Percentiles rank a stretch among this genome's conserved stretches.
Conservation (phyloP, 2,888 invertebrate genomes). For the Anticlea derivata region DNA sequence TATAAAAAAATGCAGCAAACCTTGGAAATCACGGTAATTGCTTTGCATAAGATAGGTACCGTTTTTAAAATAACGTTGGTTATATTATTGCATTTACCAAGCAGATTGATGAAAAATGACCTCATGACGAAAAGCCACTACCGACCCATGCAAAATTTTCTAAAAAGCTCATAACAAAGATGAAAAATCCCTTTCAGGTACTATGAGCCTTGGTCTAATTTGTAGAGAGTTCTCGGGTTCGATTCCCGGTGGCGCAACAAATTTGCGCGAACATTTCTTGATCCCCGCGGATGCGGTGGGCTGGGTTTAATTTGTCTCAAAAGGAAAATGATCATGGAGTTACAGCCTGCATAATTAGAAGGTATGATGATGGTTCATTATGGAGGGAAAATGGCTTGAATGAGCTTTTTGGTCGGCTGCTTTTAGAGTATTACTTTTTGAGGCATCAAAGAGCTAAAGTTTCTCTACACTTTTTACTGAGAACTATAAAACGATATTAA, state of each 20-base stretch:
- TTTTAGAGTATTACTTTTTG: neutral
- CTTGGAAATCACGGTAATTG: too few species aligned
- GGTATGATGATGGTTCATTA: conserved; percentile 29
- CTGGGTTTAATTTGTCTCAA: conserved; percentile 35
- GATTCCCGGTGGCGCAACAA: conserved; percentile 37
- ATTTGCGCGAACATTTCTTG: conserved; percentile 36
- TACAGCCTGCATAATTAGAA: conserved; percentile 34
- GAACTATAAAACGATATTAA: too few species aligned
- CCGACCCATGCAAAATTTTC: neutral
- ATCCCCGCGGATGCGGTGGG: conserved; percentile 33
- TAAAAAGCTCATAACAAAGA: conserved; percentile 9
- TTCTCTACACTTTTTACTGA: too few species aligned
- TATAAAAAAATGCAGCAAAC: too few species aligned
- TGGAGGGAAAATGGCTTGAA: conserved; percentile 5
- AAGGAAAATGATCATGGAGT: conserved; percentile 37
- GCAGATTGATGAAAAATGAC: too few species aligned
- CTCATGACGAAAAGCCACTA: neutral
- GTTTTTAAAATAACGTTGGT: too few species aligned
- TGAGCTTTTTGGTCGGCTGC: conserved; percentile 7
- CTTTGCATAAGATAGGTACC: too few species aligned
- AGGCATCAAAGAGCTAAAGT: conserved; percentile 8
- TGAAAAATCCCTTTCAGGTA: conserved; percentile 26
- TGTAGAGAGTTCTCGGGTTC: conserved; percentile 35
- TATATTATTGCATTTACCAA: too few species aligned
- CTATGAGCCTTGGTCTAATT: conserved; percentile 29